These are phyloP conservation scores for Eurystomus glaucurus DNA, from an alignment of 2,797 vertebrate genomes.

Conservation along the genomic window DNA sequence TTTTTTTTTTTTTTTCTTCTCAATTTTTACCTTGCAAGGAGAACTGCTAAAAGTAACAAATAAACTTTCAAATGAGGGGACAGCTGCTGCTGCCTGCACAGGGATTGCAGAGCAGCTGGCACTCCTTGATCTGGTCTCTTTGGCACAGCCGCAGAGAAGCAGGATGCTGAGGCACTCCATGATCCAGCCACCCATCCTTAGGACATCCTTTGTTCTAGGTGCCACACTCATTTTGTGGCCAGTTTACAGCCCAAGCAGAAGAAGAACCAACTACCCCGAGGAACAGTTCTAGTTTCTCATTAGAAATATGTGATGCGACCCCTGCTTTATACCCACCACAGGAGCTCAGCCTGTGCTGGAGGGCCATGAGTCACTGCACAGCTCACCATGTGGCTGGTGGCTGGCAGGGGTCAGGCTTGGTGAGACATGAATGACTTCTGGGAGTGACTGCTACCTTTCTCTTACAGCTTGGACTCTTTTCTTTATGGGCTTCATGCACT, in stretches of 20 bases:
- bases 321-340: accelerated
- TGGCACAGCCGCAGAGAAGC: background rate
- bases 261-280: background rate
- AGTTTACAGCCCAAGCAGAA: background rate
- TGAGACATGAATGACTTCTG: accelerated
- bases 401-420: background rate
- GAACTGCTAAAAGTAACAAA: background rate
- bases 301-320: accelerated
- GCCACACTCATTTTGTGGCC: accelerated
- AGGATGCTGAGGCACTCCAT: background rate
- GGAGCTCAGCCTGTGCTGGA: accelerated
- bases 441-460: slow-evolving; percentile 37
- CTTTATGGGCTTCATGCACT: slow-evolving; percentile 95
- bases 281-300: background rate
- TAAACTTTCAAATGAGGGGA: background rate
- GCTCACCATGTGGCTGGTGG: accelerated
- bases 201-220: background rate
- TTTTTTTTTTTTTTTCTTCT: background rate
- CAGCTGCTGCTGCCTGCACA: background rate
- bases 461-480: slow-evolving; percentile 94
- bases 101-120: background rate
- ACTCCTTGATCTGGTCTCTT: background rate
- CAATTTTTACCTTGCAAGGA: background rate
- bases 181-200: background rate
- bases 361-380: accelerated